Evolutionary conservation across 1,140 invertebrate genomes (phyloP), one percentile per base, ranked within the genome.

Genomic region (Cydia splendana): DNA sequence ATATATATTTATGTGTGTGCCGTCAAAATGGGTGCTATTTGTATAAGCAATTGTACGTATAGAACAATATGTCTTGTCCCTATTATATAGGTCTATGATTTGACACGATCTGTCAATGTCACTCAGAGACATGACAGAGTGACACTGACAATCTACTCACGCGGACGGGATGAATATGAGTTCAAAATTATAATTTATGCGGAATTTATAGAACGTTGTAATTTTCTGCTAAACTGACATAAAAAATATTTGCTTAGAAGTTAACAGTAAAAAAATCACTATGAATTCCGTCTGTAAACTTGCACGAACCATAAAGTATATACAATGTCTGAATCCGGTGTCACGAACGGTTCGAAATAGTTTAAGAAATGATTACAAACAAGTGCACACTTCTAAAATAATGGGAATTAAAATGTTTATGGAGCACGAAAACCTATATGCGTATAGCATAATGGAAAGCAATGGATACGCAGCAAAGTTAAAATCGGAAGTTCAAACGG

Each of bases 371-470:
- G 18, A 57, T 75, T 53, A 69, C 75, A 77, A 71, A 80, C 65
- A 74, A 62, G 57, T 89, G 69, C 77, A 86, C 80, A 76, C 30
- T 75, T 80, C 74, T 80, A 65, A 79, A 45, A 73, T 42, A 30
- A 71, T 84, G 65, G 77, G 69, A 73, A 51, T 76, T 12, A 92
- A 91, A 89, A 88, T 89, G 85, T 87, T 78, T 80, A 81, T 85
- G 79, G 90, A 93, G 81, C 77, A 81, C 77, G 92, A 93, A 82
- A 93, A 93, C 76, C 81, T 81, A 77, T 86, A 91, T 85, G 92
- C 91, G 13, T 92, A 89, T 77, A 78, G 75, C 75, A 79, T 93
- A 73, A 87, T 93, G 87, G 81, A 85, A 85, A 88, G 81, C 38
- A 82, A 84, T 78, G 91, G 91, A 30, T 91, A 89, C 77, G 83